Evolutionary conservation across 2,888 invertebrate species (phyloP).

Genomic region (Tenodera sinensis): DNA sequence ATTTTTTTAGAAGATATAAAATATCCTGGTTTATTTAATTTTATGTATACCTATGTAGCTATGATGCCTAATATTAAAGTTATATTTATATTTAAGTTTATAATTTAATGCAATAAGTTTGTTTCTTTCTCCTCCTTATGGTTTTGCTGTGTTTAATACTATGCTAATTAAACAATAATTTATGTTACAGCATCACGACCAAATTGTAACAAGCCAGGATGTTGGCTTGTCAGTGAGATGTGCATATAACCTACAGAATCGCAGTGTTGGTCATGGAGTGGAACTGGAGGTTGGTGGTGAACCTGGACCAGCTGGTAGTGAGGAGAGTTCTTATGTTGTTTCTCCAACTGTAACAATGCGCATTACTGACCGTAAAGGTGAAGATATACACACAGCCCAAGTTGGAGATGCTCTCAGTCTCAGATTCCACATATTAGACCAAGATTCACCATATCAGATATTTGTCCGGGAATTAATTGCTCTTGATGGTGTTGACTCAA

Average conservation of each 20-base stretch:
- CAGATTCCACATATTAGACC: constrained; percentile 46
- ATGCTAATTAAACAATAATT: background rate
- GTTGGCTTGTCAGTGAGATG: constrained; percentile 47
- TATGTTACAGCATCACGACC: constrained; percentile 42
- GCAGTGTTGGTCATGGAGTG: constrained; percentile 45
- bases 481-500: constrained; percentile 45
- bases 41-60: too few species aligned
- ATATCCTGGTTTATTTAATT: too few species aligned
- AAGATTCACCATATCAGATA: constrained; percentile 46
- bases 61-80: too few species aligned
- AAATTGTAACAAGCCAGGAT: constrained; percentile 47
- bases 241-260: constrained; percentile 46
- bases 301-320: constrained; percentile 38
- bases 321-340: constrained; percentile 45
- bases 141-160: background rate
- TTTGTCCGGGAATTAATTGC: constrained; percentile 49
- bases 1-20: too few species aligned
- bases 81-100: too few species aligned
- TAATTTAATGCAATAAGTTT: too few species aligned
- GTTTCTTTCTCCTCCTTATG: too few species aligned
- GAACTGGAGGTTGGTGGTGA: constrained; percentile 41
- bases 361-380: constrained; percentile 45
- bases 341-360: constrained; percentile 49
- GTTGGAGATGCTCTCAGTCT: constrained; percentile 48
- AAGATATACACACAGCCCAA: constrained; percentile 45